A percentile compares a stretch with the other conserved stretches of the same genome.
Conservation (phyloP, 2,888 invertebrate species). For the Eretmocerus hayati region DNA sequence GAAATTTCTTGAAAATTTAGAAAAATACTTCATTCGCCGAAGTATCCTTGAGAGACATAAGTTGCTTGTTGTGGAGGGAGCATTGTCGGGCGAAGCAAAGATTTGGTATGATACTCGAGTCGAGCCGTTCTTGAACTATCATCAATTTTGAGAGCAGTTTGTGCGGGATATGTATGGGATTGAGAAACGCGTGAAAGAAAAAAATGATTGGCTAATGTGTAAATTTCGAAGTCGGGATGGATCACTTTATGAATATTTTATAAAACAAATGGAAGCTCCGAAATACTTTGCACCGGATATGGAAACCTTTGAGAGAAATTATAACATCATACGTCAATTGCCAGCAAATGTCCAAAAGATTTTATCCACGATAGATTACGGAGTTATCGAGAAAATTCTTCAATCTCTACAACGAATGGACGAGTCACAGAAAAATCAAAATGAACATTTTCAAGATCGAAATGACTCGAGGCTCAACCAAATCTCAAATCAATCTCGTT, state of each 20-base stretch:
- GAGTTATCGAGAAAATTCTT: not conserved
- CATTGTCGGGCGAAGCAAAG: not conserved
- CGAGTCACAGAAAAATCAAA: too few relatives aligned
- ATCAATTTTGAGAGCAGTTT: not conserved
- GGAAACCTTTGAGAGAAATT: not conserved
- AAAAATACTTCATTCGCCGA: not conserved
- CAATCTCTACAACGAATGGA: not conserved
- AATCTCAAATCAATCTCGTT: too few relatives aligned
- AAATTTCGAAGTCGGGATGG: not conserved
- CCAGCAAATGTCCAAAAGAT: not conserved
- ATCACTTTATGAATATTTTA: not conserved
- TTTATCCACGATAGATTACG: not conserved
- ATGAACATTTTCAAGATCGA: too few relatives aligned
- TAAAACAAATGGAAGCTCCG: not conserved
- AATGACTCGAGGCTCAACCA: too few relatives aligned
- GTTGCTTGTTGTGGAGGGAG: not conserved
- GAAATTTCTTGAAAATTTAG: not conserved
- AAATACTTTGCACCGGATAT: not conserved
- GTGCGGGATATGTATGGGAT: not conserved
- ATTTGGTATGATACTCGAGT: not conserved
- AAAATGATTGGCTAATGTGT: not conserved
- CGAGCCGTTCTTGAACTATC: not conserved
- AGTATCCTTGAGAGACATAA: not conserved
- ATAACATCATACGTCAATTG: not conserved
- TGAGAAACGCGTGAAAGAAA: not conserved